Percentiles rank a stretch among this genome's conserved stretches.
Evolutionary conservation across 2,113 vertebrate genomes (phyloP).

Genomic region (Leuciscus idus): DNA sequence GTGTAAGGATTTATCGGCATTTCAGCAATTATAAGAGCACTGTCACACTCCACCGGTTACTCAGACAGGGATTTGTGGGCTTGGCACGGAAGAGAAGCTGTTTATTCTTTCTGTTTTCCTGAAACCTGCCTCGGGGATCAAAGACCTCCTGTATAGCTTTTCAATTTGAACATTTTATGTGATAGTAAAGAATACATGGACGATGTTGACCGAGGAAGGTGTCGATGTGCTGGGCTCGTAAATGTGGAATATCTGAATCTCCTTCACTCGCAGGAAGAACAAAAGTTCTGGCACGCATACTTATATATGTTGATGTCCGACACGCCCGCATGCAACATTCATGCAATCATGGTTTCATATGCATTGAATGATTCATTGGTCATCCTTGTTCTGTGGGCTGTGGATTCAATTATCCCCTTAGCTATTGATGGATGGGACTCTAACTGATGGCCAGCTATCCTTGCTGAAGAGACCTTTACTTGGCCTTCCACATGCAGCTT

Average conservation of each 20-base stretch:
- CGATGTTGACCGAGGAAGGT: slow-evolving; percentile 26
- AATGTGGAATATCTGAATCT: slow-evolving; percentile 53
- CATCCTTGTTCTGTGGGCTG: slow-evolving; percentile 17
- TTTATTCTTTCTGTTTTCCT: slow-evolving; percentile 48
- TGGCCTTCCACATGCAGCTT: slow-evolving; percentile 7
- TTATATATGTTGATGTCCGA: background rate
- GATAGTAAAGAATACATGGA: slow-evolving; percentile 60
- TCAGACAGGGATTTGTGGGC: slow-evolving; percentile 69
- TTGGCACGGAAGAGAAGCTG: slow-evolving; percentile 57
- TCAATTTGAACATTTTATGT: slow-evolving; percentile 57
- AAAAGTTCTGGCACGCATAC: background rate
- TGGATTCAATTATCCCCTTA: slow-evolving; percentile 31
- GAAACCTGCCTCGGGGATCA: slow-evolving; percentile 38
- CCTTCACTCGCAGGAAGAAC: background rate
- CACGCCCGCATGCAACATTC: slow-evolving; percentile 12
- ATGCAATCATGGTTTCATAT: background rate
- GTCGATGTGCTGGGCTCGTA: slow-evolving; percentile 41
- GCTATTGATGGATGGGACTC: slow-evolving; percentile 3
- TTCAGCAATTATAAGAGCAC: slow-evolving; percentile 71
- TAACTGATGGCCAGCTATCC: background rate
- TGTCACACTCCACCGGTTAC: slow-evolving; percentile 73
- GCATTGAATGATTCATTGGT: slow-evolving; percentile 33
- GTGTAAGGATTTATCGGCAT: slow-evolving; percentile 72
- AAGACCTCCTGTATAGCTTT: slow-evolving; percentile 50
- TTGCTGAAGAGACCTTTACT: slow-evolving; percentile 17